phyloP scores from a whole-genome alignment of 2,888 invertebrate genomes.

The Thalpophila matura region DNA sequence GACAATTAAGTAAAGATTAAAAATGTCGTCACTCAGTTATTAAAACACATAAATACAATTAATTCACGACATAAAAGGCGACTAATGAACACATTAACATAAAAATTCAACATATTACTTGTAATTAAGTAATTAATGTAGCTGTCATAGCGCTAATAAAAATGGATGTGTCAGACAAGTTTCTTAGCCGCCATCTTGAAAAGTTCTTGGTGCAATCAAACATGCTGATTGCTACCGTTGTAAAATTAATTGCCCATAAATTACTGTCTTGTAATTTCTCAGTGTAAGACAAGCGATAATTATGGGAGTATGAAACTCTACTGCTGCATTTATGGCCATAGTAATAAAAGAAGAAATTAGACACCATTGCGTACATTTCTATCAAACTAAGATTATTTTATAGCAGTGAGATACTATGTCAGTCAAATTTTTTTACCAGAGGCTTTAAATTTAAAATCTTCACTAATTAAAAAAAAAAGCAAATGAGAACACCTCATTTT shows the following conservation, averaged over 20 bases:
- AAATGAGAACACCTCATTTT: no score
- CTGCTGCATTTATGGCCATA: conserved; percentile 12
- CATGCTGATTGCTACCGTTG: conserved; percentile 61
- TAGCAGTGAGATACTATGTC: background rate
- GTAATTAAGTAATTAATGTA: conserved; percentile 52
- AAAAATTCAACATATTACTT: conserved; percentile 31
- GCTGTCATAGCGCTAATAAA: conserved; percentile 53
- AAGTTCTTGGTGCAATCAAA: conserved; percentile 55
- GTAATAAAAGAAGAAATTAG: conserved; percentile 8
- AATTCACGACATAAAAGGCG: conserved; percentile 22
- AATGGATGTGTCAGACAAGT: conserved; percentile 45
- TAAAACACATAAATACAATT: conserved; percentile 17
- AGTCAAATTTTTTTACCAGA: no score
- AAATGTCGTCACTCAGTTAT: conserved; percentile 11
- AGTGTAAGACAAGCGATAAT: conserved; percentile 36
- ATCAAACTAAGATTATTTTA: conserved; percentile 3
- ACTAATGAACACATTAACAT: conserved; percentile 37
- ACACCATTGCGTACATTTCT: background rate
- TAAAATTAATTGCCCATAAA: conserved; percentile 61
- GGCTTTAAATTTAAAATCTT: no score
- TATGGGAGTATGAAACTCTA: conserved; percentile 24
- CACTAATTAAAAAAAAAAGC: no score
- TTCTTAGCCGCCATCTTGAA: conserved; percentile 54
- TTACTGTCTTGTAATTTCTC: conserved; percentile 49
- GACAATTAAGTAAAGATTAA: conserved; percentile 12